A percentile compares a stretch with the other conserved stretches of the same genome.
Evolutionary conservation across 1,140 invertebrate genomes (phyloP).

Genomic region (Drosophila insularis): DNA sequence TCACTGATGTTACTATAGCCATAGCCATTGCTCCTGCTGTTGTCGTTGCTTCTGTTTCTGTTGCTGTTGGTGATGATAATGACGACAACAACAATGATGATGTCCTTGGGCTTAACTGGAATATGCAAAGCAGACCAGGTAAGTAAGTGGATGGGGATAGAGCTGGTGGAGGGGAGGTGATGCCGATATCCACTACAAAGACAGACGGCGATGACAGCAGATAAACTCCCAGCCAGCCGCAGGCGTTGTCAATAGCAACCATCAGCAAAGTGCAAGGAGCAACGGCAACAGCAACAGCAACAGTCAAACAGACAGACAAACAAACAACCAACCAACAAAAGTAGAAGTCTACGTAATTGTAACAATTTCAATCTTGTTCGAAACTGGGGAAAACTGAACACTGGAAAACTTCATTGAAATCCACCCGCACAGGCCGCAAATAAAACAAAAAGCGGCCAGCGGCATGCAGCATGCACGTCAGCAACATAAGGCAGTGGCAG

Average conservation of each 20-base stretch:
- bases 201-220: constrained; percentile 35
- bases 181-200: neutral
- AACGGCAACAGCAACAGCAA: constrained; percentile 3
- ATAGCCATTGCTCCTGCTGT: constrained; percentile 9
- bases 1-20: constrained; percentile 12
- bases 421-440: constrained; percentile 58
- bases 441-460: constrained; percentile 65
- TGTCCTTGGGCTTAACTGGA: constrained; percentile 48
- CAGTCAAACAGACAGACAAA: constrained; percentile 14
- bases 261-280: constrained; percentile 40
- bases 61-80: constrained; percentile 14
- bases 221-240: constrained; percentile 19
- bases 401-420: constrained; percentile 66
- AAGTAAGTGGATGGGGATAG: neutral
- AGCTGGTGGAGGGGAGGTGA: neutral
- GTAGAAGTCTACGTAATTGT: constrained; percentile 60
- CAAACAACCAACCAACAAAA: constrained; percentile 22
- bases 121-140: constrained; percentile 43
- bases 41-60: constrained; percentile 9
- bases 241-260: constrained; percentile 30
- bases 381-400: constrained; percentile 31
- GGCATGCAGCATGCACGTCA: constrained; percentile 67
- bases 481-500: constrained; percentile 67
- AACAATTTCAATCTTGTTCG: constrained; percentile 63
- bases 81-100: constrained; percentile 22